A percentile compares a stretch with the other conserved stretches of the same genome.
Evolutionary conservation across 2,797 vertebrate species (phyloP).

Genomic region (Macropus fuliginosus): DNA sequence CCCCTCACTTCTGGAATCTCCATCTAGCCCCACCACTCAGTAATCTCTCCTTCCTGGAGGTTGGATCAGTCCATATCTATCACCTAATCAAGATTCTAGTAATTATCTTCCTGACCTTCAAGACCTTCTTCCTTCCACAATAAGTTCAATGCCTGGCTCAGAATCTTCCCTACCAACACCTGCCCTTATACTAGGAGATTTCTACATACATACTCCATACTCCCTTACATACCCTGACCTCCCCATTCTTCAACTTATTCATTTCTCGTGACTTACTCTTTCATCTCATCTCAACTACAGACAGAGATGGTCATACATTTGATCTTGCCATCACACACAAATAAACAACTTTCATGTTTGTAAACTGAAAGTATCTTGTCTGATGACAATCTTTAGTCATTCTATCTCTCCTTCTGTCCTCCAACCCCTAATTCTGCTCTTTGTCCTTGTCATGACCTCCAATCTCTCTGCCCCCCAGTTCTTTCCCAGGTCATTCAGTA

Average conservation of each 20-base stretch:
- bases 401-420: neutral
- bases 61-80: neutral
- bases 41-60: neutral
- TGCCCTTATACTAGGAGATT: neutral
- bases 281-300: neutral
- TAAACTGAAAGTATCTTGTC: neutral
- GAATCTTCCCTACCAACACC: neutral
- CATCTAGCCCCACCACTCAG: neutral
- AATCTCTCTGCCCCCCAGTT: neutral
- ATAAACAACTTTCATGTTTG: neutral
- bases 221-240: neutral
- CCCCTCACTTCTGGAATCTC: neutral
- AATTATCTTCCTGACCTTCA: neutral
- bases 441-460: neutral
- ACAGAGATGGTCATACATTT: neutral
- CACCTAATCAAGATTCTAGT: neutral
- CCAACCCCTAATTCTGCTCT: neutral
- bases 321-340: neutral
- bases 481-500: neutral
- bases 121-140: neutral
- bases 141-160: neutral
- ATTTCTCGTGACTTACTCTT: neutral
- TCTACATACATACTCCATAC: too few species aligned
- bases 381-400: neutral
- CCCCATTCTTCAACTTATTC: neutral